phyloP scores from a whole-genome alignment of 2,113 vertebrate species.

The Speoplatyrhinus poulsoni region DNA sequence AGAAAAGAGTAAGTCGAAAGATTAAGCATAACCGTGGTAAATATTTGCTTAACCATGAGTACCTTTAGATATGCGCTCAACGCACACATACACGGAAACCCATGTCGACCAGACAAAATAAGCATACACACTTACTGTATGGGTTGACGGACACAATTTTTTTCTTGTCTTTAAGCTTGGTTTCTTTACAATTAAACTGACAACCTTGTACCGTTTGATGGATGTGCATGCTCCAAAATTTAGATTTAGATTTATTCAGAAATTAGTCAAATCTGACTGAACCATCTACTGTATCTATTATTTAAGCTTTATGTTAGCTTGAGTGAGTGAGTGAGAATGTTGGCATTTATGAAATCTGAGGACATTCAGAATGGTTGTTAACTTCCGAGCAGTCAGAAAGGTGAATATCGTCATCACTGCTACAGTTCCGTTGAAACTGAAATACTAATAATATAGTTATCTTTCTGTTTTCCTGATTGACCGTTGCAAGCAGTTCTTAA shows the following conservation, averaged over 20 bases:
- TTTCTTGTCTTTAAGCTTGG: too few species aligned
- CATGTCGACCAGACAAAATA: too few species aligned
- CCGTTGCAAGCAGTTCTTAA: too few species aligned
- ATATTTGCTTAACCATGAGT: conserved; percentile 50
- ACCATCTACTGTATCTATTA: not conserved
- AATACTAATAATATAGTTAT: too few species aligned
- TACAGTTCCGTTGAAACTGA: too few species aligned
- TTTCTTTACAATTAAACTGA: too few species aligned
- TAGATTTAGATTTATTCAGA: not conserved
- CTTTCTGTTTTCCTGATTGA: too few species aligned
- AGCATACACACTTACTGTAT: not conserved
- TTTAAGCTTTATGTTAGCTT: not conserved
- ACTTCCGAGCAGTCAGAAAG: too few species aligned
- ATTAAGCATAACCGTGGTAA: conserved; percentile 31
- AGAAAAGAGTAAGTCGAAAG: conserved; percentile 3
- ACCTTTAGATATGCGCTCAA: conserved; percentile 42
- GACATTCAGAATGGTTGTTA: too few species aligned
- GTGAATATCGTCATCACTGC: too few species aligned
- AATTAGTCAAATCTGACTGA: not conserved
- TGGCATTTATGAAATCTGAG: not conserved
- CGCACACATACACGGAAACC: not conserved
- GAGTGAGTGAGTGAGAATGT: not conserved
- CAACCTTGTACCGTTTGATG: too few species aligned
- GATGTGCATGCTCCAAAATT: too few species aligned
- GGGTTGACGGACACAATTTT: not conserved